These are phyloP conservation scores for Tyto alba DNA, from an alignment of 2,113 vertebrate species.

Conservation along the genomic window DNA sequence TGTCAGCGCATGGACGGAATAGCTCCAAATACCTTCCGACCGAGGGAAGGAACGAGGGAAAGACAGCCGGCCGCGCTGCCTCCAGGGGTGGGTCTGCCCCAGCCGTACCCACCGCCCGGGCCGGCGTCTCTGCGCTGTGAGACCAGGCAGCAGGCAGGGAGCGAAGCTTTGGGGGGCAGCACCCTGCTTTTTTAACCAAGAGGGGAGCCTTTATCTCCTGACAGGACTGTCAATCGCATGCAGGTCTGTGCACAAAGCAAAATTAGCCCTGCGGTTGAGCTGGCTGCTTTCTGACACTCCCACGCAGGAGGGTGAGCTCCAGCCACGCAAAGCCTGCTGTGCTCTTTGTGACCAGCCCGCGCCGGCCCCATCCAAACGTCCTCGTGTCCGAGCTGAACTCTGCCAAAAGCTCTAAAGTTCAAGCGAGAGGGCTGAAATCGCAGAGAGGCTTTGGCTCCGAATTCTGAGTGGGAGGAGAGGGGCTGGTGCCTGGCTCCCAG, in stretches of 20 bases:
- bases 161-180: not conserved
- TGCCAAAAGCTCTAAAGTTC: not conserved
- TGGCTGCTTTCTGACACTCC: not conserved
- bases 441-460: not conserved
- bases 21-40: not conserved
- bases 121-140: fast-evolving
- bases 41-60: not conserved
- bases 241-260: not conserved
- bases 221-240: fast-evolving
- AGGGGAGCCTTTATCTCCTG: not conserved
- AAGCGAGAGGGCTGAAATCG: not conserved
- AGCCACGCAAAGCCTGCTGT: not conserved
- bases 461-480: not conserved
- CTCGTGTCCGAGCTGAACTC: not conserved
- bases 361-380: not conserved
- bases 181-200: not conserved
- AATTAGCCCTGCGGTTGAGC: not conserved
- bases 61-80: not conserved
- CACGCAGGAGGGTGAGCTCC: fast-evolving
- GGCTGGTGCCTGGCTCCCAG: not conserved
- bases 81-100: not conserved
- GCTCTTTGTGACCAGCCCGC: not conserved
- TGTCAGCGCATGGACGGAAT: not conserved
- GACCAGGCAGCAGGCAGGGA: not conserved
- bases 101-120: fast-evolving